Evolutionary conservation across 2,113 vertebrate genomes (phyloP).

Genomic region (Ramphastos sulfuratus): DNA sequence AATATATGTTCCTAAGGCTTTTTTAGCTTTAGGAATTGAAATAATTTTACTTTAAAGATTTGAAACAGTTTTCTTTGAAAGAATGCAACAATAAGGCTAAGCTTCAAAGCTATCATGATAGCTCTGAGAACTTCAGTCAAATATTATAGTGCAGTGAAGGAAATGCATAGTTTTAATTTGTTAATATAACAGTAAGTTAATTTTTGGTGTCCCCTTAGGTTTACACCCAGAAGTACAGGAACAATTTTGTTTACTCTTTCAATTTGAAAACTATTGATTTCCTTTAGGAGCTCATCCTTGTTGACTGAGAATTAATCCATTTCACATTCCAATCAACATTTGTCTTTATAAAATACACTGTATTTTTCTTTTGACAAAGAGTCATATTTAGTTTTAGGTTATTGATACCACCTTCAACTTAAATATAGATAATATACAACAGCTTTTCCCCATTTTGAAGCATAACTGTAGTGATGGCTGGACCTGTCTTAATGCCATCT

Average conservation of each 20-base stretch:
- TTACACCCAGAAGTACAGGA: background rate
- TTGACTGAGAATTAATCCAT: background rate
- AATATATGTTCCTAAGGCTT: background rate
- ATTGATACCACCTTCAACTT: background rate
- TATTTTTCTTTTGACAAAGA: conserved; percentile 4
- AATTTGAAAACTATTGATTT: conserved; percentile 59
- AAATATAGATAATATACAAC: background rate
- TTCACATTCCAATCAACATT: background rate
- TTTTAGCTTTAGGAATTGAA: too few species aligned
- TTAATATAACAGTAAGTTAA: conserved; percentile 35
- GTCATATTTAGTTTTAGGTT: background rate
- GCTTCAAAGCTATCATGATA: background rate
- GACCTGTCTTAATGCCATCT: background rate
- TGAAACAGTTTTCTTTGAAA: background rate
- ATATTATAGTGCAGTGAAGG: background rate
- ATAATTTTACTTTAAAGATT: background rate
- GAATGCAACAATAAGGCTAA: background rate
- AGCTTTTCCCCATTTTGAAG: background rate
- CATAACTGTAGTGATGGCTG: background rate
- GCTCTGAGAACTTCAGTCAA: background rate
- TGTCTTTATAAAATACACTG: background rate
- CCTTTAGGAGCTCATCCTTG: conserved; percentile 30
- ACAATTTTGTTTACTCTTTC: conserved; percentile 25
- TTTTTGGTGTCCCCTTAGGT: conserved; percentile 15
- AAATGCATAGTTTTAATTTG: background rate